Percentiles rank a stretch among this genome's conserved stretches.
These are phyloP conservation scores for Troglohyphantes excavatus DNA, from an alignment of 2,888 invertebrate genomes.

Conservation along the genomic window DNA sequence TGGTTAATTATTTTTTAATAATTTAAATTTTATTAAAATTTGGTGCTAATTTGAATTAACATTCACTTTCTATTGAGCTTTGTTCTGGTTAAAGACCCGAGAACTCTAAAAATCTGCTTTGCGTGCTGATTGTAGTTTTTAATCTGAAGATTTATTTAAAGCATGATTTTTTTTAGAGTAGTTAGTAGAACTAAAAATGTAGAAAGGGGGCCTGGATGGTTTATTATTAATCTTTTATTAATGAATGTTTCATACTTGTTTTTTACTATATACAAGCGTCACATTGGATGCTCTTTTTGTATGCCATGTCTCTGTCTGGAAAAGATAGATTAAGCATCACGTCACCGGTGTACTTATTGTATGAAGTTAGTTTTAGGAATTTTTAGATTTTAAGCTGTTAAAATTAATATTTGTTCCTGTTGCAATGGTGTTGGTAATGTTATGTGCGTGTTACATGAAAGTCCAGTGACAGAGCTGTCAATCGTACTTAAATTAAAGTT, in stretches of 20 bases:
- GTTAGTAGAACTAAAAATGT: conserved; percentile 37
- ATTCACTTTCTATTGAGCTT: not conserved
- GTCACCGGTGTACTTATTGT: conserved; percentile 41
- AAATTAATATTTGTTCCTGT: conserved; percentile 32
- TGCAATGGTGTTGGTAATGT: conserved; percentile 29
- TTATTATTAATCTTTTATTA: conserved; percentile 48
- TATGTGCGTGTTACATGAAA: conserved; percentile 1
- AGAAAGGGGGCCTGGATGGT: conserved; percentile 18
- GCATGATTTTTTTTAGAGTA: conserved; percentile 54
- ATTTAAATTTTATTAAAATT: no score
- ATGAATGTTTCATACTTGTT: conserved; percentile 63
- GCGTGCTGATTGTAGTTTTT: conserved; percentile 52
- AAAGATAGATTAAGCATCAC: not conserved
- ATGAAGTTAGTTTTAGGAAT: conserved; percentile 11
- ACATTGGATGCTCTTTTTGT: conserved; percentile 43
- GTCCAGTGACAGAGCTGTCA: not conserved
- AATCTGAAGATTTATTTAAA: conserved; percentile 30
- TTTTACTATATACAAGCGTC: conserved; percentile 49
- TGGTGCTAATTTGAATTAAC: no score
- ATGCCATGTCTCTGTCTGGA: conserved; percentile 22
- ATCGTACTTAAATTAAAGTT: no score
- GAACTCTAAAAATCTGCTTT: conserved; percentile 56
- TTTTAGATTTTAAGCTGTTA: not conserved
- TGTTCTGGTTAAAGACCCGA: not conserved
- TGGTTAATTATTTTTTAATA: not conserved